Evolutionary conservation across 2,113 vertebrate genomes (phyloP), one percentile per base, ranked within the genome.

Genomic region (Silurus glanis): DNA sequence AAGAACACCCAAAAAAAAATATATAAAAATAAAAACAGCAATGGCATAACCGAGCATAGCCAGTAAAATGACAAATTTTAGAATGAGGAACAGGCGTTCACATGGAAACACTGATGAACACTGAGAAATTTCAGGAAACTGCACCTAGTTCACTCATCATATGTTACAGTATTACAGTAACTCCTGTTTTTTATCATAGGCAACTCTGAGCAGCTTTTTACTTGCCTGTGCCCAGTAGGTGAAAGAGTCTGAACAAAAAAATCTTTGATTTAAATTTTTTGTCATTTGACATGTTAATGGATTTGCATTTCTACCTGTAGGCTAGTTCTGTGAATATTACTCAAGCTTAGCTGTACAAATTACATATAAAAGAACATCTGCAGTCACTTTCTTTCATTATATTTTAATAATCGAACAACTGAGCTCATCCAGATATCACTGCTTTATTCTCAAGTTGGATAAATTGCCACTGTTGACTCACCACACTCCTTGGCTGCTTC

Each of bases 401-500:
- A 67, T 69, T 45, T 21, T 51, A 58, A 75, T 37, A 9, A 49
- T 75, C 9, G 21, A 74, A 56, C 45, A 83, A 49, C 4, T 58
- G 2, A 62, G 12, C 25, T 9, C 55, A 80, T 58, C 12, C 16
- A n/a, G 21, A 49, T 25, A 9, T 59, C 10, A 64, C 45, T 76
- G 49, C 7, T n/a, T 75, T 13, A 49, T 19, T 59, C 49, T 21
- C 67, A 56, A 85, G 51, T 82, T 66, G 16, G 13, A 66, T 10
- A n/a, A 13, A 5, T 69, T 45, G 85, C 3, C 0, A 81, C 83
- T 55, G 69, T 83, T 45, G 47, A 95, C 96, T 96, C 91, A 99
- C 98, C 97, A 84, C 97, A 97, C 23, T 96, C 95, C 94, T 97
- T 97, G 84, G 97, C 97, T 85, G 97, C 97, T 84, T 92, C 90